Evolutionary conservation across 2,113 vertebrate genomes (phyloP).

Genomic region (Turdus rufiventris): DNA sequence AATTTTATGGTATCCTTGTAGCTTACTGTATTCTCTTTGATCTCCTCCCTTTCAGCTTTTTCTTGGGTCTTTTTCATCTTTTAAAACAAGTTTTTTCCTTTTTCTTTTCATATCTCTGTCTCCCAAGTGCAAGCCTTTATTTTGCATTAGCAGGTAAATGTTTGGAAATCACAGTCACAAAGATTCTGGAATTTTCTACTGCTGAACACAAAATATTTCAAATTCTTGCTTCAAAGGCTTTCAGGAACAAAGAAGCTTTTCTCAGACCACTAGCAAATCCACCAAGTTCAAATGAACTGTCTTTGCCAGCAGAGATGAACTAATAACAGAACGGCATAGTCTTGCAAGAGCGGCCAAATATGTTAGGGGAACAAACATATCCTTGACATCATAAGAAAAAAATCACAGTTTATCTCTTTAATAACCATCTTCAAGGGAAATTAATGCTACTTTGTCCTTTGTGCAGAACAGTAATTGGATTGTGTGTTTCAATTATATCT

Average conservation of each 20-base stretch:
- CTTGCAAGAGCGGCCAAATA: slow-evolving; percentile 70
- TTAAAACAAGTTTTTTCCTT: slow-evolving; percentile 40
- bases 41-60: slow-evolving; percentile 65
- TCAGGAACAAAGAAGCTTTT: slow-evolving; percentile 75
- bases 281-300: slow-evolving; percentile 60
- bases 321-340: slow-evolving; percentile 68
- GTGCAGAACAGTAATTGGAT: slow-evolving; percentile 80
- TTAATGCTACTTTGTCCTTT: slow-evolving; percentile 81
- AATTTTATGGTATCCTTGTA: slow-evolving; percentile 69
- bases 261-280: slow-evolving; percentile 61
- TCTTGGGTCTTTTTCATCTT: slow-evolving; percentile 63
- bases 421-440: slow-evolving; percentile 79
- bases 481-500: slow-evolving; percentile 82
- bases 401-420: slow-evolving; percentile 79
- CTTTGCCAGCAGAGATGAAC: slow-evolving; percentile 74
- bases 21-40: slow-evolving; percentile 65
- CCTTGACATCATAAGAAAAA: slow-evolving; percentile 76
- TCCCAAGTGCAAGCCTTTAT: slow-evolving; percentile 55
- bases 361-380: slow-evolving; percentile 74
- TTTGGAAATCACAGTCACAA: slow-evolving; percentile 52
- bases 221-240: slow-evolving; percentile 71
- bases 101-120: slow-evolving; percentile 52
- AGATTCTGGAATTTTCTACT: slow-evolving; percentile 48
- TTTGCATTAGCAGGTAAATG: slow-evolving; percentile 64
- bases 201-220: slow-evolving; percentile 64